Evolutionary conservation across 1,140 invertebrate genomes (phyloP).

Genomic region (Pogonomyrmex californicus): DNA sequence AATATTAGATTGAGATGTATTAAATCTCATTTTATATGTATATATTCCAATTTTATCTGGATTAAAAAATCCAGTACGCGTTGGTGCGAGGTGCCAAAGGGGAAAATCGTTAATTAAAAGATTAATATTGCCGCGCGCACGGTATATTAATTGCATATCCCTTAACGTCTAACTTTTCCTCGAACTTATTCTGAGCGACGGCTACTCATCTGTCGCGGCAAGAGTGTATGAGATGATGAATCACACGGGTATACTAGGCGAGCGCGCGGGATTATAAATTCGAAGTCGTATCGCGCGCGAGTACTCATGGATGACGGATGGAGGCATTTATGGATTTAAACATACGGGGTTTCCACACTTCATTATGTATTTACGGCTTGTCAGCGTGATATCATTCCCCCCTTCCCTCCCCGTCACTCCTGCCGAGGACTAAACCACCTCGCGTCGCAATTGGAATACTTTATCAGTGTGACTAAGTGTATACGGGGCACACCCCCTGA

Average conservation of each 20-base stretch:
- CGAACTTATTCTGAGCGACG: constrained; percentile 36
- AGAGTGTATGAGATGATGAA: constrained; percentile 68
- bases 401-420: constrained; percentile 48
- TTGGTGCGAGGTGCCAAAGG: no score
- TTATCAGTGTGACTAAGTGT: constrained; percentile 58
- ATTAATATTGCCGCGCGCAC: constrained; percentile 42
- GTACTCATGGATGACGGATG: constrained; percentile 70
- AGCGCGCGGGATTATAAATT: constrained; percentile 73
- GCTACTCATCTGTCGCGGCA: constrained; percentile 64
- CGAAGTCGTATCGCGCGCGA: constrained; percentile 49
- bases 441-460: constrained; percentile 70
- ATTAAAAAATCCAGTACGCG: not conserved
- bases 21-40: not conserved
- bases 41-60: not conserved
- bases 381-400: constrained; percentile 77
- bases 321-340: constrained; percentile 64
- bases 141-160: constrained; percentile 39
- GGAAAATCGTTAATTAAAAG: constrained; percentile 31
- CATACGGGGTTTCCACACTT: constrained; percentile 75
- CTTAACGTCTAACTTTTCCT: constrained; percentile 46
- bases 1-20: not conserved
- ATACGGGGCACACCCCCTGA: constrained; percentile 23
- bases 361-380: constrained; percentile 80
- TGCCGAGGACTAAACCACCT: constrained; percentile 50
- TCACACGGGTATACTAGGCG: constrained; percentile 64